These are phyloP conservation scores for Pangasius mekongensis DNA, from an alignment of 2,797 vertebrate genomes.

Conservation along the genomic window DNA sequence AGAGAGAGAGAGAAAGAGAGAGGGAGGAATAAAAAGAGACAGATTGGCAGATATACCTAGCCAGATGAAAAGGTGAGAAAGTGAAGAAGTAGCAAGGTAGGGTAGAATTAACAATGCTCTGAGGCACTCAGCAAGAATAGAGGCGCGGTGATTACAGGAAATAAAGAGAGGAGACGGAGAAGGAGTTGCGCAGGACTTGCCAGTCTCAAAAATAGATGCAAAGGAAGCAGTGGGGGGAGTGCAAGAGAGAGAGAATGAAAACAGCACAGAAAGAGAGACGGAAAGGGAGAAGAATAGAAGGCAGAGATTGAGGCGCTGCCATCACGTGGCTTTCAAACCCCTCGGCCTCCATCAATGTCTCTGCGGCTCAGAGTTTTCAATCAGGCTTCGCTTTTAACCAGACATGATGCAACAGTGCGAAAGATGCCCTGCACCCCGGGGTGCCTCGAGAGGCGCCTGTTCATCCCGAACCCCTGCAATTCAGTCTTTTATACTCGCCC, in stretches of 20 bases:
- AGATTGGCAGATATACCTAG: constrained; percentile 31
- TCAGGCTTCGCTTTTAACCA: constrained; percentile 68
- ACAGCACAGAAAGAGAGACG: neutral
- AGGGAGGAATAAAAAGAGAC: neutral
- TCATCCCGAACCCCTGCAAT: constrained; percentile 45
- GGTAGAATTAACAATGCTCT: constrained; percentile 12
- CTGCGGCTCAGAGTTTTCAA: constrained; percentile 66
- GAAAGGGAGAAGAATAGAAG: constrained; percentile 12
- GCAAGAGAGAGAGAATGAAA: neutral
- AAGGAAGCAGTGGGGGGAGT: constrained; percentile 11
- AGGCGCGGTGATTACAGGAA: constrained; percentile 13
- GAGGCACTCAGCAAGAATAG: neutral
- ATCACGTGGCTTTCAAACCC: constrained; percentile 37
- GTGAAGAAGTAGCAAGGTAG: neutral
- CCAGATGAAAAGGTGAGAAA: constrained; percentile 32
- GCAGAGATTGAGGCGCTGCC: constrained; percentile 27
- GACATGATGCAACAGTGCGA: constrained; percentile 74
- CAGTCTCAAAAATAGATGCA: constrained; percentile 40
- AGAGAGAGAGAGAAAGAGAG: neutral
- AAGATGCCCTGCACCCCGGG: constrained; percentile 69
- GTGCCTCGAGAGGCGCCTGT: constrained; percentile 56
- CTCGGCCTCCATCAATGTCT: constrained; percentile 61
- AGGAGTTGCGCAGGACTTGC: constrained; percentile 21
- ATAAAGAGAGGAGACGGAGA: constrained; percentile 5
- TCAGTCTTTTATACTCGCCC: constrained; percentile 49